These are phyloP conservation scores for Pararge aegeria DNA, from an alignment of 1,140 invertebrate genomes.

Conservation along the genomic window DNA sequence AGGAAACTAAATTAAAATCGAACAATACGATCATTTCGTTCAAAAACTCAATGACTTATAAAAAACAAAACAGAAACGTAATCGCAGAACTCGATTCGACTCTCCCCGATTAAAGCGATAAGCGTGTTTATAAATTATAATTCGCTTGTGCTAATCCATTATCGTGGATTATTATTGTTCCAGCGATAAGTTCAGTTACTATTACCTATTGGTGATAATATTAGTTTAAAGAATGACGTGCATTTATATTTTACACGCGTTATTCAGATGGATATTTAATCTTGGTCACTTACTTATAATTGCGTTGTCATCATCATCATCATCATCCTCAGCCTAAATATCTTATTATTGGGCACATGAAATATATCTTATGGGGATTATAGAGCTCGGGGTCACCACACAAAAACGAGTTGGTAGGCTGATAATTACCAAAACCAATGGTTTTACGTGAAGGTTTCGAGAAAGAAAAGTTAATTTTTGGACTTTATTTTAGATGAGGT, in stretches of 20 bases:
- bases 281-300: background rate
- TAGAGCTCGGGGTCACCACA: too few species aligned
- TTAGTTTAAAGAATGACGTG: conserved; percentile 1
- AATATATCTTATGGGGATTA: too few species aligned
- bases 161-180: conserved; percentile 75
- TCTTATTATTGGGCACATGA: too few species aligned
- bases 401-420: too few species aligned
- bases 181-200: conserved; percentile 56
- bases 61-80: background rate
- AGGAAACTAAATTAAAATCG: conserved; percentile 4
- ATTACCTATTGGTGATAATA: conserved; percentile 39
- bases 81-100: conserved; percentile 4
- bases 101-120: conserved; percentile 54
- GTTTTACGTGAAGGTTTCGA: too few species aligned
- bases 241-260: conserved; percentile 1
- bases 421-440: too few species aligned
- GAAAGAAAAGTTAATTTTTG: too few species aligned
- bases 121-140: conserved; percentile 67
- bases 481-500: too few species aligned
- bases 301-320: too few species aligned
- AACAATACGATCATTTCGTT: background rate
- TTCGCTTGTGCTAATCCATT: conserved; percentile 67
- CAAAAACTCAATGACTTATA: background rate
- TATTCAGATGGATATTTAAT: background rate
- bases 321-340: too few species aligned